Conservation (phyloP, 2,113 vertebrate genomes). For the Naja naja region DNA sequence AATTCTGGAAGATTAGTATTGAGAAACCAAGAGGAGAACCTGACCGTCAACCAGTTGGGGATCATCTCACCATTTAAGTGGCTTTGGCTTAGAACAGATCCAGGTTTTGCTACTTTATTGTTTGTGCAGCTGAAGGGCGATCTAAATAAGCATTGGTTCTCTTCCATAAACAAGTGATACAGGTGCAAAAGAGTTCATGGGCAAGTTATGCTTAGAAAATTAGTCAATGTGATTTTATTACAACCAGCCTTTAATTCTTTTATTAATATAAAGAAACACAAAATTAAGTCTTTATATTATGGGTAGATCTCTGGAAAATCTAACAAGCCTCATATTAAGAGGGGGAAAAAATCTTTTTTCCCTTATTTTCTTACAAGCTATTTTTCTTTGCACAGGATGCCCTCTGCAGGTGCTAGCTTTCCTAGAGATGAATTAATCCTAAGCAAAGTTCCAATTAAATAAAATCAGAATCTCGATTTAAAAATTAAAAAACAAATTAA, state of each 20-base stretch:
- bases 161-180: conserved; percentile 54
- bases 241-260: conserved; percentile 44
- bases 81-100: neutral
- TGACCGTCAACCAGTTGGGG: neutral
- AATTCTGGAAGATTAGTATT: neutral
- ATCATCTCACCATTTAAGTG: neutral
- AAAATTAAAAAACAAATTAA: neutral
- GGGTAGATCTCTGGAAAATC: neutral
- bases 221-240: conserved; percentile 64
- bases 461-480: neutral
- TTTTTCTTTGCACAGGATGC: neutral
- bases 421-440: neutral
- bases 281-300: conserved; percentile 60
- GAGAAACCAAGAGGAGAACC: neutral
- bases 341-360: neutral
- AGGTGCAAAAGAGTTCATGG: conserved; percentile 41
- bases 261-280: conserved; percentile 61
- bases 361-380: neutral
- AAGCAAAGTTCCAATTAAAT: neutral
- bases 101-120: conserved; percentile 22
- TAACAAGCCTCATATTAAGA: neutral
- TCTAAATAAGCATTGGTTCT: conserved; percentile 25
- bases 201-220: conserved; percentile 61
- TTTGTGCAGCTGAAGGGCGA: conserved; percentile 16
- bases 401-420: neutral